phyloP scores from a whole-genome alignment of 2,888 invertebrate genomes.

The Mythimna ferrago region DNA sequence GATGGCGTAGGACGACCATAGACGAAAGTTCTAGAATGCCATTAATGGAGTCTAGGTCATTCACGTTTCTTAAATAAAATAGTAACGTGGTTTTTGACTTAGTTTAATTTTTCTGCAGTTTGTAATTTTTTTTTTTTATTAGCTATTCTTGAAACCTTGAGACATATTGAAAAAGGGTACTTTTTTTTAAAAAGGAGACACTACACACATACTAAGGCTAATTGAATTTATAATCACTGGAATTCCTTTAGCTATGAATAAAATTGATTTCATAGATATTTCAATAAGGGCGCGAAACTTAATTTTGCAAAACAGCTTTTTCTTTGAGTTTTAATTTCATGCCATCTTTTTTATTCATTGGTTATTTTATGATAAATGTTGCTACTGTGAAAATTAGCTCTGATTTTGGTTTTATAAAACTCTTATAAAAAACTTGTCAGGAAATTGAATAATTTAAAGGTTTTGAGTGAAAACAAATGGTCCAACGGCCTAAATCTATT shows the following conservation, averaged over 20 bases:
- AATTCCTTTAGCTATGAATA: background rate
- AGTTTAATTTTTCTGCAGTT: background rate
- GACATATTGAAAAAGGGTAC: too few relatives aligned
- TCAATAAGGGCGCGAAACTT: background rate
- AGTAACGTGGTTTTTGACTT: slow-evolving; percentile 1
- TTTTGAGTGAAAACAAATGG: background rate
- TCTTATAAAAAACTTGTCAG: background rate
- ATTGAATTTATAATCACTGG: background rate
- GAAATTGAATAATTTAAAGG: accelerated
- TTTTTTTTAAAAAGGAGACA: background rate
- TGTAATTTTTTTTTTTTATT: background rate
- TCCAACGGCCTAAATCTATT: background rate
- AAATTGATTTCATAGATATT: background rate
- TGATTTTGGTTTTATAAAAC: background rate
- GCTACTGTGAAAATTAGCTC: background rate
- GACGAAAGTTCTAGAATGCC: slow-evolving; percentile 56
- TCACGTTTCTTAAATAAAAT: slow-evolving; percentile 23
- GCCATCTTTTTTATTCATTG: too few relatives aligned
- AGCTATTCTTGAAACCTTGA: too few relatives aligned
- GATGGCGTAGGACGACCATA: slow-evolving; percentile 39
- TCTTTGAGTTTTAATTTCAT: background rate
- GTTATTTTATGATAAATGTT: background rate
- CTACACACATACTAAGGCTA: background rate
- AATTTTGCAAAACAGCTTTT: background rate
- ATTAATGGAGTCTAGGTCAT: slow-evolving; percentile 49